A percentile compares a stretch with the other conserved stretches of the same genome.
Conservation (phyloP, 2,797 vertebrate genomes). For the Alosa sapidissima region DNA sequence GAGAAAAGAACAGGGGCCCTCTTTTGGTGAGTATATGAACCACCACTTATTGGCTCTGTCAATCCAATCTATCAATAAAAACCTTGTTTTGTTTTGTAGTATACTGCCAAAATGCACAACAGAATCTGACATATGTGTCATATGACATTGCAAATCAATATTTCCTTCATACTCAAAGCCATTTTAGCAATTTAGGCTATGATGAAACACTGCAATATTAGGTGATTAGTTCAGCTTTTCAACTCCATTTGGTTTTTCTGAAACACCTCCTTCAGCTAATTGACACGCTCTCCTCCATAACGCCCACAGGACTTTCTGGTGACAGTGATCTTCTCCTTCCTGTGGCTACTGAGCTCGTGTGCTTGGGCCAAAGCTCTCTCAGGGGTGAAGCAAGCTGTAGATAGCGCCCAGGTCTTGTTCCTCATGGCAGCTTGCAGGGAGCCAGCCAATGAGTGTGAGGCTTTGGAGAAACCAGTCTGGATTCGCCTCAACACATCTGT, state of each 20-base stretch:
- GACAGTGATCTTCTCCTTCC: constrained; percentile 88
- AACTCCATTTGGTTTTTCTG: background rate
- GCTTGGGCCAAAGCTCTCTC: constrained; percentile 93
- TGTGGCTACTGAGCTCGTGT: constrained; percentile 93
- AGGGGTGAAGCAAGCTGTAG: constrained; percentile 87
- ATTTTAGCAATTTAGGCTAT: too few species aligned
- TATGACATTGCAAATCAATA: too few species aligned
- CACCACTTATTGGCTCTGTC: background rate
- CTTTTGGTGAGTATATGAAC: constrained; percentile 79
- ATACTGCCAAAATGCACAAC: background rate
- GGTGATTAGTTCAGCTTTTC: background rate
- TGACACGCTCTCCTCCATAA: background rate
- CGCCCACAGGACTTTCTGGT: constrained; percentile 89
- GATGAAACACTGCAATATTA: too few species aligned
- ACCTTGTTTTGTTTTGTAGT: background rate
- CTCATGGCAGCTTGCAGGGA: constrained; percentile 93
- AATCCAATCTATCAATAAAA: background rate
- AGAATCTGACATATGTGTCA: background rate
- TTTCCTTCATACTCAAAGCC: too few species aligned
- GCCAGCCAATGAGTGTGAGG: constrained; percentile 84
- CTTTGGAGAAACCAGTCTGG: constrained; percentile 85
- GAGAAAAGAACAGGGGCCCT: constrained; percentile 95
- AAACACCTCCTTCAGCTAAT: background rate
- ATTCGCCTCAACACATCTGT: constrained; percentile 91
- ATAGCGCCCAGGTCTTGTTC: constrained; percentile 86